A percentile compares a stretch with the other conserved stretches of the same genome.
phyloP scores from a whole-genome alignment of 1,140 invertebrate species.

The Tetragnatha versicolor region DNA sequence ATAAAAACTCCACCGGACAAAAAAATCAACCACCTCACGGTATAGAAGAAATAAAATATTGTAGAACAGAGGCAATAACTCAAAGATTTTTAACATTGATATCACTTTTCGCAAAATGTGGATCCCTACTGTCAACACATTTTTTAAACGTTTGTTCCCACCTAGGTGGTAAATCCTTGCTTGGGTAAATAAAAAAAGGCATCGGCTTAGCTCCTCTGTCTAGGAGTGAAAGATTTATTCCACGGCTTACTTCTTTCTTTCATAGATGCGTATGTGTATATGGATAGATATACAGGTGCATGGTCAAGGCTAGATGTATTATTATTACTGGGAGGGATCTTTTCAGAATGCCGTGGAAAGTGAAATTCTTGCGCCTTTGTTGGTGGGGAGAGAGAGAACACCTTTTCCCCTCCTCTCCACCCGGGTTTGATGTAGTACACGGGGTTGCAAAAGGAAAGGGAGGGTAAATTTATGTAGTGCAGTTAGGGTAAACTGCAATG shows the following conservation, averaged over 20 bases:
- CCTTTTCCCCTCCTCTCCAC: background rate
- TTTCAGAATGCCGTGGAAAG: slow-evolving; percentile 20
- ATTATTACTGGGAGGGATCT: background rate
- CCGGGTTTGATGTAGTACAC: slow-evolving; percentile 28
- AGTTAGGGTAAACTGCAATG: slow-evolving; percentile 49
- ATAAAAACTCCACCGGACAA: no score
- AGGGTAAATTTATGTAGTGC: slow-evolving; percentile 34
- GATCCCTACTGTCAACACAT: slow-evolving; percentile 37
- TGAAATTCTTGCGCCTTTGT: slow-evolving; percentile 24
- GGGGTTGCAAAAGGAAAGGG: slow-evolving; percentile 1
- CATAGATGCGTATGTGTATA: no score
- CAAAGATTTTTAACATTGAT: slow-evolving; percentile 29
- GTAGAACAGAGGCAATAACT: slow-evolving; percentile 24
- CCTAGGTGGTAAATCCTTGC: slow-evolving; percentile 24
- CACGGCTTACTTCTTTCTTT: background rate
- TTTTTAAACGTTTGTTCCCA: slow-evolving; percentile 15
- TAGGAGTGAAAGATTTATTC: slow-evolving; percentile 42
- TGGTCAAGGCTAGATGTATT: slow-evolving; percentile 37
- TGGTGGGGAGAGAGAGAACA: slow-evolving; percentile 3
- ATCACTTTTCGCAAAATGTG: slow-evolving; percentile 7
- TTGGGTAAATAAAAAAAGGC: slow-evolving; percentile 36
- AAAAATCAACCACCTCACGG: no score
- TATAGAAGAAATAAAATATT: slow-evolving; percentile 1
- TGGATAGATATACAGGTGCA: background rate
- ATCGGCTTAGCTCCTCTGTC: slow-evolving; percentile 5